Base-by-base conservation (phyloP, 1,140 invertebrate genomes). In the Holotrichia oblita region DNA sequence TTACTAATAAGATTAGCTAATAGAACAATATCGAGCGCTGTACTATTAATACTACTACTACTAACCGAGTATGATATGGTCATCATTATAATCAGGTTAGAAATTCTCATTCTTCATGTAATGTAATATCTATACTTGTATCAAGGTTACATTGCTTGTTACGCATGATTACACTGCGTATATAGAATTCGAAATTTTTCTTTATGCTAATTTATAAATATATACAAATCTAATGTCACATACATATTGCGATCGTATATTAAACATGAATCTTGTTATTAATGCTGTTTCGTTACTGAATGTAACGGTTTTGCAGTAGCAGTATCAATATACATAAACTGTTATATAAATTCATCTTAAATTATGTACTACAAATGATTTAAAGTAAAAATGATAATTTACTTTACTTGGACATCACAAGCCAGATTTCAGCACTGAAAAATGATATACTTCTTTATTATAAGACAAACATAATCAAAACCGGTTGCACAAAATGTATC, bases 111-210 rank as follows among this genome's bases (percentile, higher is more conserved):
- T 55, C 48, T 69, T 69, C 20, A 1, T 69, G 61, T 69, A 69
- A 69, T 27, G 61, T 34, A 69, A 69, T 69, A 69, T 34, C 61
- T 12, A 69, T 69, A 27, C 61, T 69, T 34, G 61, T 69, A 69
- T 69, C 61, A 69, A 69, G 61, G 61, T 69, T 69, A 69, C 61
- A 69, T 69, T 69, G 61, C 61, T 27, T 69, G 61, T 69, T 69
- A 69, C 61, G 61, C 61, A 69, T 69, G 61, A 69, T 69, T 34
- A 34, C 17, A 22, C 61, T 24, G 61, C 61, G 61, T 69, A 69
- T 34, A 34, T 34, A 69, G 61, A 34, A 69, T 69, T 69, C 20
- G 7, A 69, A 27, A 34, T 69, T 69, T 69, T 69, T 69, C 0
- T 69, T 34, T 69, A 69, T 69, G 61, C 17, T 69, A 69, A 69